Evolutionary conservation across 1,140 invertebrate species (phyloP).

Genomic region (Solenopsis fugax): DNA sequence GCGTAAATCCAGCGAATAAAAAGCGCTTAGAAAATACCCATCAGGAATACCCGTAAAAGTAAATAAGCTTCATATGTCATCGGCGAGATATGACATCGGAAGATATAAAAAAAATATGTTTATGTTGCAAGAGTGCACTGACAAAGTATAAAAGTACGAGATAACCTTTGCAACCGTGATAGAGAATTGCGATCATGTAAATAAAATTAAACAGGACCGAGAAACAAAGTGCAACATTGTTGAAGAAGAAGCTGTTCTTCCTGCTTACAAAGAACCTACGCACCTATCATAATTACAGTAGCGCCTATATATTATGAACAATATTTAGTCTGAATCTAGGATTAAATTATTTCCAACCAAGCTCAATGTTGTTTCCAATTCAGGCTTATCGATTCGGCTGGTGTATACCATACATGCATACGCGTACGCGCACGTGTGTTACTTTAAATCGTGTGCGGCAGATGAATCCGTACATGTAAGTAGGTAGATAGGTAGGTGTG

Average conservation of each 20-base stretch:
- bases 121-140: background rate
- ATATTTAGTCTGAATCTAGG: conserved; percentile 4
- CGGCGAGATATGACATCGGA: conserved; percentile 6
- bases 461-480: background rate
- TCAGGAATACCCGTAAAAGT: background rate
- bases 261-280: background rate
- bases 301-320: background rate
- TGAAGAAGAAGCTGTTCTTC: conserved; percentile 6
- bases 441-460: background rate
- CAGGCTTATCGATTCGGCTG: conserved; percentile 51
- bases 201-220: conserved; percentile 13
- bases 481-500: no score
- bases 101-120: conserved; percentile 12
- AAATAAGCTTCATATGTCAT: background rate
- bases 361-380: conserved; percentile 51
- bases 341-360: conserved; percentile 47
- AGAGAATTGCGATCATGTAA: background rate
- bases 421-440: background rate
- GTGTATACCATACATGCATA: background rate
- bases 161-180: conserved; percentile 38
- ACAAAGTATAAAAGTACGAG: conserved; percentile 31
- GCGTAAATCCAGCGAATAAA: background rate
- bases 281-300: conserved; percentile 37
- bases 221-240: background rate
- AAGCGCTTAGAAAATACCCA: background rate